Evolutionary conservation across 2,797 vertebrate species (phyloP), one percentile per base, ranked within the genome.

Genomic region (Neosilurus hyrtlii): DNA sequence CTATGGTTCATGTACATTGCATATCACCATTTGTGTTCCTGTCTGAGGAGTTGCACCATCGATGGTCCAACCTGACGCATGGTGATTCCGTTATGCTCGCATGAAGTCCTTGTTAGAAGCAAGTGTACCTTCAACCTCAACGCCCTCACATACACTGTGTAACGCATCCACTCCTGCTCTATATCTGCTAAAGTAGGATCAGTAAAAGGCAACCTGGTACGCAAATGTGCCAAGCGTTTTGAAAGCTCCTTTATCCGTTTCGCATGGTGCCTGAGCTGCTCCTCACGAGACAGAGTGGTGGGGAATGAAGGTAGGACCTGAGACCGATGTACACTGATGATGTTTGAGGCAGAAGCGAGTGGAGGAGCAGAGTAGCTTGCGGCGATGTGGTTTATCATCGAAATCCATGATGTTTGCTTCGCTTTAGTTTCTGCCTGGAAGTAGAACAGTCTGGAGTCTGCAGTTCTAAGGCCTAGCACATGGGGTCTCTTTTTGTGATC

Each of bases 291-390:
- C 71, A 56, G 71, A 20, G 15, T 26, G 52, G 9, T 74, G 52
- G 15, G 24, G 24, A 35, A 74, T 20, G 52, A 56, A 10, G 72
- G 72, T 11, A 56, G 72, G 15, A 57, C 9, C n/a, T 20, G 24
- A 56, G 24, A n/a, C 1, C 0, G 26, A 56, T 11, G 9, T 9
- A 7, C 15, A 7, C 4, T 6, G 0, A 26, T 30, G 24, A 20
- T 18, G 12, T n/a, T 1, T 26, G 71, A 26, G 26, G 24, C 71
- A 26, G 51, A 26, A 18, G 2, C 26, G 71, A 26, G 51, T 18
- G 51, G 52, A 56, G 71, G 52, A 74, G 71, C 71, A 30, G 71
- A 74, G 71, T 74, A 74, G 12, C 52, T 24, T 2, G 52, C 52
- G 9, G 52, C 52, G 26, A 56, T 57, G 8, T 2, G 24, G 51